phyloP scores from a whole-genome alignment of 2,113 vertebrate genomes.

The Suncus etruscus region DNA sequence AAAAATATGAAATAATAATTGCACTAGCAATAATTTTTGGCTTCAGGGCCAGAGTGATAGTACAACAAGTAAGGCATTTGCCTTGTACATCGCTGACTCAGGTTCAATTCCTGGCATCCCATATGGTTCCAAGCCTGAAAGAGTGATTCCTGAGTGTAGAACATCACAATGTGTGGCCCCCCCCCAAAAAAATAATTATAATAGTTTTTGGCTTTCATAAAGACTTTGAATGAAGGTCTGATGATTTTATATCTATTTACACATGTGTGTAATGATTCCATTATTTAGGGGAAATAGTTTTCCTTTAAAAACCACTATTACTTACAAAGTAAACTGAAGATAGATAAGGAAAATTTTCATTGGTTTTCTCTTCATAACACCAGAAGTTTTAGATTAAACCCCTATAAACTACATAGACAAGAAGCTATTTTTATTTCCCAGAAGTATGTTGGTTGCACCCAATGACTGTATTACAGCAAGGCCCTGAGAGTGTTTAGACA shows the following conservation, averaged over 20 bases:
- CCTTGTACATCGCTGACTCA: too few relatives aligned
- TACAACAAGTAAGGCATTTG: too few relatives aligned
- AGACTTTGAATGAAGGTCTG: background rate
- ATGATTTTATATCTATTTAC: conserved; percentile 36
- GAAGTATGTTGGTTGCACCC: too few relatives aligned
- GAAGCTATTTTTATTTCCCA: too few relatives aligned
- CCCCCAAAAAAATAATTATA: conserved; percentile 7
- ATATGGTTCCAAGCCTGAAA: too few relatives aligned
- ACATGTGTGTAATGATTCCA: background rate
- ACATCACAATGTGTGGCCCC: too few relatives aligned
- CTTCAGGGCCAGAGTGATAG: background rate
- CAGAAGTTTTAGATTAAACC: conserved; percentile 59
- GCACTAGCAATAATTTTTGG: background rate
- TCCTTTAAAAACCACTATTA: conserved; percentile 48
- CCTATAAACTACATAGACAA: background rate
- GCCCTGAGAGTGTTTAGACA: too few relatives aligned
- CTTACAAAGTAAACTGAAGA: conserved; percentile 19
- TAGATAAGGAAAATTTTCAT: background rate
- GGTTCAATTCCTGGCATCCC: too few relatives aligned
- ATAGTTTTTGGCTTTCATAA: background rate
- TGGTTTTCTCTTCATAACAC: conserved; percentile 30
- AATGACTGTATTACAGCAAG: too few relatives aligned
- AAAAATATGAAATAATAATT: conserved; percentile 31
- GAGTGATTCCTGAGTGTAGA: too few relatives aligned
- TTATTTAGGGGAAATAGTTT: background rate